Evolutionary conservation across 2,888 invertebrate genomes (phyloP), one percentile per base, ranked within the genome.

Genomic region (Sabatieria punctata): DNA sequence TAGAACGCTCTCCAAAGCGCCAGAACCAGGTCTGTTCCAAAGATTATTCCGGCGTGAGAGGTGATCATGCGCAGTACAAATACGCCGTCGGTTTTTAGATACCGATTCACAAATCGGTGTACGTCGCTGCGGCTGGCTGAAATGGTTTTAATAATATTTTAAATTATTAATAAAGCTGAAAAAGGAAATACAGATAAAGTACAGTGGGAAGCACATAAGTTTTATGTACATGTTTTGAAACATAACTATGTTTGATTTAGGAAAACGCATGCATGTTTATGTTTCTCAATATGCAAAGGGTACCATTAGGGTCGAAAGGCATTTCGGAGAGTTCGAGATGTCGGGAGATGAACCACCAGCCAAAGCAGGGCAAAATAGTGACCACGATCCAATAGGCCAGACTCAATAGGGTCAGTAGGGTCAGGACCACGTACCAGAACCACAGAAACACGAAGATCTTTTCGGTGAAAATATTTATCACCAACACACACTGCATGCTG

Each of bases 401-500:
- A 18, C 59, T 56, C 24, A 57, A 49, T 1, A 55, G 42, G 1
- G 60, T 56, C 39, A 54, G 50, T 13, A 58, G 25, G 18, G 56
- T 47, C 24, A 63, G 52, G 4, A 58, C 41, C 13, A 52, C 46
- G 51, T 62, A 61, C 61, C 60, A 60, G 40, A 51, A 51, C 42
- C 26, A 24, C 27, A 11, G 38, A 4, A 40, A 13, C 19, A 38
- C 38, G 21, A 13, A 38, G 6, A 38, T 15, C 11, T 38, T 8
- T 18, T 13, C 38, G 21, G 38, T 38, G 18, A 38, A 38, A 21
- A 58, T 56, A 43, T 58, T 58, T 45, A 59, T 60, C 25, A 60
- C 57, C 23, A 59, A 52, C 18, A 59, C 58, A 45, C 63, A 63
- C 47, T 64, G 62, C 39, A 62, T 33, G 26, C 23, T 61, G 49